Percentiles rank a stretch among this genome's conserved stretches.
Conservation (phyloP, 2,113 vertebrate species). For the Poeciliopsis prolifica region DNA sequence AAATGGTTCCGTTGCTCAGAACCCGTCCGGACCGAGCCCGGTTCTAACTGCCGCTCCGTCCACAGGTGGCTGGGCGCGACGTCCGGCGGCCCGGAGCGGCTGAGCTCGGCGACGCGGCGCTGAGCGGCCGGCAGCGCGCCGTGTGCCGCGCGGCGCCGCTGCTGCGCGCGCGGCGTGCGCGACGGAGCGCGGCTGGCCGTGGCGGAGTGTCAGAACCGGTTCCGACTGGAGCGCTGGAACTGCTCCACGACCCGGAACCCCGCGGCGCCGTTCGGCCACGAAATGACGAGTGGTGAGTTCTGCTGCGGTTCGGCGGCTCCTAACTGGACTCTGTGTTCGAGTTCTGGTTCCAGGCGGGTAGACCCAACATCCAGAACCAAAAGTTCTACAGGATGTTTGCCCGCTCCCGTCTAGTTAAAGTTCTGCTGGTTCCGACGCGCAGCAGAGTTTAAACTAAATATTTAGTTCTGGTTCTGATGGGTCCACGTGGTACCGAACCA, state of each 20-base stretch:
- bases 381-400: no score
- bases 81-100: constrained; percentile 83
- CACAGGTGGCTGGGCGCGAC: constrained; percentile 90
- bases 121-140: constrained; percentile 86
- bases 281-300: constrained; percentile 87
- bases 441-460: no score
- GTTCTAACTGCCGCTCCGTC: background rate
- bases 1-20: no score
- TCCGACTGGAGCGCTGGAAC: constrained; percentile 94
- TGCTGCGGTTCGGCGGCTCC: background rate
- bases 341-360: no score
- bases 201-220: constrained; percentile 89
- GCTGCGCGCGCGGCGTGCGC: constrained; percentile 87
- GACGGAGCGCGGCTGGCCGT: constrained; percentile 90
- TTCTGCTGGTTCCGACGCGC: no score
- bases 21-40: background rate
- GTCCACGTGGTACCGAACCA: no score
- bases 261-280: constrained; percentile 80
- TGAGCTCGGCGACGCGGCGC: constrained; percentile 80
- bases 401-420: no score
- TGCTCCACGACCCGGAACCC: constrained; percentile 77
- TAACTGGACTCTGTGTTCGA: background rate
- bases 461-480: no score
- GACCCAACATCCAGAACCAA: no score
- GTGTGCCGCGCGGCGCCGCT: constrained; percentile 87